phyloP scores from a whole-genome alignment of 1,140 invertebrate species.

The Coptotermes formosanus region DNA sequence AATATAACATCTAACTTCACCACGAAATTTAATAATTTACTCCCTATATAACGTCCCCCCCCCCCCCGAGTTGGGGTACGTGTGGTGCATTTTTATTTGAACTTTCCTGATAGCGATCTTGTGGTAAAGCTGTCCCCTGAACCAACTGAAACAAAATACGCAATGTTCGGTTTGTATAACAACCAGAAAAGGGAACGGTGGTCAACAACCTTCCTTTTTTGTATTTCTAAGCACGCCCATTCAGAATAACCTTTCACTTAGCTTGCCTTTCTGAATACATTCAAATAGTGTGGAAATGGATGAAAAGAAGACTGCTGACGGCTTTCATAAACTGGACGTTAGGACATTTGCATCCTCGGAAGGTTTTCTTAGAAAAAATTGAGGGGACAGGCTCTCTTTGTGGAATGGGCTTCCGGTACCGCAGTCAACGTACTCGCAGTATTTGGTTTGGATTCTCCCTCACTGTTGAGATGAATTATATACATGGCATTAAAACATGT shows the following conservation, averaged over 20 bases:
- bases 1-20: neutral
- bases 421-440: neutral
- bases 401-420: neutral
- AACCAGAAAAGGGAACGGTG: neutral
- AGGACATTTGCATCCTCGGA: neutral
- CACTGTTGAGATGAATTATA: neutral
- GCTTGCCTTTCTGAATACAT: neutral
- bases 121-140: neutral
- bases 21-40: no score
- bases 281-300: neutral
- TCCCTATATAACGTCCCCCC: no score
- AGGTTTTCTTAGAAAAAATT: neutral
- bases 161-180: neutral
- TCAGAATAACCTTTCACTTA: neutral
- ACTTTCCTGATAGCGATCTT: neutral
- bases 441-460: neutral
- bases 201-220: neutral
- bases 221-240: neutral
- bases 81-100: neutral
- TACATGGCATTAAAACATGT: neutral
- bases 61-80: neutral
- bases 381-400: neutral
- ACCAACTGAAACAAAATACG: neutral
- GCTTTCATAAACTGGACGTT: slow-evolving; percentile 1
- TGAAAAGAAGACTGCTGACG: neutral